phyloP scores from a whole-genome alignment of 2,113 vertebrate species.

The Siniperca chuatsi region DNA sequence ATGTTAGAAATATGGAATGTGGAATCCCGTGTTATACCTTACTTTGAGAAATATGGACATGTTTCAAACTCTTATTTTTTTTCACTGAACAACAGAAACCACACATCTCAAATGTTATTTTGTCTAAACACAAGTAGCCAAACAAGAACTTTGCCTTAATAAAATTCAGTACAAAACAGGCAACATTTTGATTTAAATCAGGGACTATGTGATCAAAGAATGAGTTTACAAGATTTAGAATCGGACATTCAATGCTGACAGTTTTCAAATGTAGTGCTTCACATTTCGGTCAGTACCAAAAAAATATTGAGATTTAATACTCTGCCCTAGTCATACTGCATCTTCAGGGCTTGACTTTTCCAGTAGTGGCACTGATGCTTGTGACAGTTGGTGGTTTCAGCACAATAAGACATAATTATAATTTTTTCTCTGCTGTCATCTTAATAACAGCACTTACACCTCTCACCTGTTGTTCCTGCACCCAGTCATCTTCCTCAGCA shows the following conservation, averaged over 20 bases:
- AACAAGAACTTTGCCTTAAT: too few relatives aligned
- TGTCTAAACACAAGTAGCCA: too few relatives aligned
- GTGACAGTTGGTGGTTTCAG: background rate
- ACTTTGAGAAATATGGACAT: too few relatives aligned
- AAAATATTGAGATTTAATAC: background rate
- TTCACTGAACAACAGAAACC: background rate
- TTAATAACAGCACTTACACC: slow-evolving; percentile 5
- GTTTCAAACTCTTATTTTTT: background rate
- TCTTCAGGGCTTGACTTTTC: background rate
- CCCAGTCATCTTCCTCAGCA: background rate
- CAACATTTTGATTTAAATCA: background rate
- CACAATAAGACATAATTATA: background rate
- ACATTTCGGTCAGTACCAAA: background rate
- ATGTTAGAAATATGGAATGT: background rate
- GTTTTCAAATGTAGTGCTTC: background rate
- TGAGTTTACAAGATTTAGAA: background rate
- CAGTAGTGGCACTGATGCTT: background rate
- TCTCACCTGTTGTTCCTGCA: background rate
- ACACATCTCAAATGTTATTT: background rate
- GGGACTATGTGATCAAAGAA: background rate
- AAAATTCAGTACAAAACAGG: too few relatives aligned
- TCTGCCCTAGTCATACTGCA: background rate
- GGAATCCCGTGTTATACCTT: background rate
- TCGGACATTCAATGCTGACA: background rate
- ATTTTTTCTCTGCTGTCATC: background rate